These are phyloP conservation scores for Cantharis rustica DNA, from an alignment of 2,888 invertebrate genomes.

Conservation along the genomic window DNA sequence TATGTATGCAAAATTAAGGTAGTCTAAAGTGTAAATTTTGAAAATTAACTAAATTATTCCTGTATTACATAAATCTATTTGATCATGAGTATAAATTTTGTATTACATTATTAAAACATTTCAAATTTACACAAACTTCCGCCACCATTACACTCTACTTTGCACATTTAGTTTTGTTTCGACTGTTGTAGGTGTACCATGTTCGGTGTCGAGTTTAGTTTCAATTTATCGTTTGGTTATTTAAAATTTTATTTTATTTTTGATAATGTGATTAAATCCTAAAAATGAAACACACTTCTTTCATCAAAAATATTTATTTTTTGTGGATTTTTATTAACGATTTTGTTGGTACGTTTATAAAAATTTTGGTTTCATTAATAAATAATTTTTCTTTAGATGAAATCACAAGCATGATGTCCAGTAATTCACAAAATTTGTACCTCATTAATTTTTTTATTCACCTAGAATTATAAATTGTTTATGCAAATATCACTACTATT, in stretches of 20 bases:
- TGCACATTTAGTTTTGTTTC: slow-evolving; percentile 11
- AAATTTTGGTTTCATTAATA: background rate
- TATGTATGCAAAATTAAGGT: background rate
- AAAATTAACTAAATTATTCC: background rate
- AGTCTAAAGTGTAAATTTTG: background rate
- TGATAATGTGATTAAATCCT: slow-evolving; percentile 12
- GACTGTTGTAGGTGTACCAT: slow-evolving; percentile 1
- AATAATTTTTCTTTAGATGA: background rate
- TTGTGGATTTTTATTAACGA: slow-evolving; percentile 16
- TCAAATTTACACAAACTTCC: background rate
- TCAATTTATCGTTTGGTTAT: slow-evolving; percentile 7
- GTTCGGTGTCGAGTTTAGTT: slow-evolving; percentile 10
- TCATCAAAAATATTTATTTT: slow-evolving; percentile 17
- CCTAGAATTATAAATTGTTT: background rate
- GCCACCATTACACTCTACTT: background rate
- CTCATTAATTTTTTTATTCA: background rate
- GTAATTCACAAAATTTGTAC: background rate
- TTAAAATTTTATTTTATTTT: slow-evolving; percentile 8
- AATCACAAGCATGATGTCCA: background rate
- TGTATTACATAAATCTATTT: background rate
- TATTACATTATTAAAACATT: background rate
- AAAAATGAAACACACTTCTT: slow-evolving; percentile 25
- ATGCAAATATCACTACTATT: background rate
- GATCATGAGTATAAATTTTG: background rate
- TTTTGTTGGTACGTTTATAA: slow-evolving; percentile 8